Evolutionary conservation across 1,140 invertebrate species (phyloP), one percentile per base, ranked within the genome.

Genomic region (Neocloeon triangulifer): DNA sequence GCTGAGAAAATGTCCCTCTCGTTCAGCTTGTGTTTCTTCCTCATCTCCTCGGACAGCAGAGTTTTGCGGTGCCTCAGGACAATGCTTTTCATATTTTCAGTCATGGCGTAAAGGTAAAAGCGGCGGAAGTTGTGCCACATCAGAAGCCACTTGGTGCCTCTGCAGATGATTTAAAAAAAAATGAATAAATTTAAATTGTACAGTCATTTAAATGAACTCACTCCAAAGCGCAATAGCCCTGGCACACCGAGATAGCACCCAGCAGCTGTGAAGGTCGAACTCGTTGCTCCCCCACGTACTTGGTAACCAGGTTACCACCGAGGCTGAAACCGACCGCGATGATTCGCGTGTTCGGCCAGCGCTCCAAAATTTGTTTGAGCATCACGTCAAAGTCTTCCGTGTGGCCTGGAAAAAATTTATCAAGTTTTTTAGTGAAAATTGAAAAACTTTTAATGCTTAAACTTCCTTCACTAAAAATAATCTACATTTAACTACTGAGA

Each of bases 61-160:
- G 72, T 64, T 37, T 70, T 61, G 37, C 76, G 72, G 52, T 89
- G 78, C 19, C 67, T 60, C 2, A 79, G 58, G 35, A 92, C 75
- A 22, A 89, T 70, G 41, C 69, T 70, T 35, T 82, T 80, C 42
- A 88, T 71, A 46, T 84, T 85, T 48, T 85, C 79, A 1, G 84
- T 86, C 75, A 92, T 86, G 21, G 81, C 68, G 46, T 82, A 86
- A n/a, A 88, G 55, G 48, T 92, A 92, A 40, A 81, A 69, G 1
- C 81, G 67, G 4, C 81, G 61, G 47, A 88, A 76, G 44, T 84
- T 79, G 43, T 79, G 69, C 81, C 81, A 89, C 42, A 81, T 71
- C 10, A 82, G 51, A 30, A 86, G 53, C 44, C 68, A 69, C 31
- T 79, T 70, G 39, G 74, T 71, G 17, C 73, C 73, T 40, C 79